Base-by-base conservation (phyloP, 2,113 vertebrate species). In the Pollimyrus isidori region DNA sequence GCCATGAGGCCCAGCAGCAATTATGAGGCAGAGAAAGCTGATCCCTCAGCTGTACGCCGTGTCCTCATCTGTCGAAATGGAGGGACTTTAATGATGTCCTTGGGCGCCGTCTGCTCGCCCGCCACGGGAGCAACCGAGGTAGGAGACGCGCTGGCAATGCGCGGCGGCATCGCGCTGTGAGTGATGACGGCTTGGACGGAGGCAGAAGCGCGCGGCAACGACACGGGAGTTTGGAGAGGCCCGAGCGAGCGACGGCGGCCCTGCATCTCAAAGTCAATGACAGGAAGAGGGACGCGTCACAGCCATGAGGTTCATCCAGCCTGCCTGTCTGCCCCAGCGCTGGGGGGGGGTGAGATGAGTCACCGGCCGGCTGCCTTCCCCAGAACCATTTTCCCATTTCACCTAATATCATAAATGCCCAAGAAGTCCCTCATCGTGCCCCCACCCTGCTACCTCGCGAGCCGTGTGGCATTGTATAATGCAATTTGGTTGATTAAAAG, bases 401-500 rank as follows among this genome's bases (percentile, higher is more conserved):
- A 56, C 9, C 89, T 56, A 76, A 90, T 90, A 90, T 90, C 58
- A 88, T 88, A 90, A 90, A 90, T 83, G 87, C 50, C 86, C 52
- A 35, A 19, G 76, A 82, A 90, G 35, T 58, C 30, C 42, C 80
- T 30, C 23, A 19, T 17, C 58, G 30, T 17, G 21, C 39, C 84
- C 26, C 69, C 62, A 26, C 87, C 46, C 11, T 15, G 26, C 50
- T 35, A 73, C 26, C 88, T 4, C n/a, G 49, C 56, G 90, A 91
- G 91, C 93, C 90, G 93, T 56, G 7, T 92, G 90, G 92, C 93
- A 92, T 92, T 94, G 93, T 93, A 94, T 96, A 96, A 96, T 96
- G 95, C 94, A 96, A 96, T 96, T 96, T 96, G 94, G 95, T 96
- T 96, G 95, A 96, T 96, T 96, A 96, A 96, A 96, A 95, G 95